These are phyloP conservation scores for Lasius platythorax DNA, from an alignment of 2,888 invertebrate genomes.

Conservation along the genomic window DNA sequence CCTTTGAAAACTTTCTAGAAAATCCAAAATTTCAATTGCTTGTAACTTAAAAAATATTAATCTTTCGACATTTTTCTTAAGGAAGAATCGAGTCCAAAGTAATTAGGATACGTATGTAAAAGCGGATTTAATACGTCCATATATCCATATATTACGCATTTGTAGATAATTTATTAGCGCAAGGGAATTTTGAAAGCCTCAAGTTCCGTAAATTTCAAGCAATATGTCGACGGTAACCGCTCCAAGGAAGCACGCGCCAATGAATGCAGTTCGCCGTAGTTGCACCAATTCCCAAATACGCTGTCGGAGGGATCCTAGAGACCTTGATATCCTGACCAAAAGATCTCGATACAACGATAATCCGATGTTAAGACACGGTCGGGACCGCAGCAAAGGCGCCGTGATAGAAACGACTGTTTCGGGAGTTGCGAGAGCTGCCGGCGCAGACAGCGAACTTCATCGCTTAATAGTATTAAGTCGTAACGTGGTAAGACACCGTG, in stretches of 20 bases:
- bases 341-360: constrained; percentile 51
- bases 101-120: neutral
- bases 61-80: neutral
- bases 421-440: constrained; percentile 20
- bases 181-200: constrained; percentile 17
- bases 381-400: constrained; percentile 24
- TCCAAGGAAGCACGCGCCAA: neutral
- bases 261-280: constrained; percentile 17
- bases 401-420: constrained; percentile 50
- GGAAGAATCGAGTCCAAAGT: neutral
- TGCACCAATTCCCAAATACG: constrained; percentile 39
- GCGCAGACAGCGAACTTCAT: constrained; percentile 57
- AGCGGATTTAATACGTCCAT: neutral
- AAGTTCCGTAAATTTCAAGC: constrained; percentile 17
- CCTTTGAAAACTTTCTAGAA: neutral
- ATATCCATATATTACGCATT: neutral
- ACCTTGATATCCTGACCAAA: constrained; percentile 18
- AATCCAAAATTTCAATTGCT: neutral
- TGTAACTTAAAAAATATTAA: neutral
- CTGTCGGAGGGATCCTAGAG: constrained; percentile 7
- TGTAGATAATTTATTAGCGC: neutral
- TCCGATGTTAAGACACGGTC: constrained; percentile 49
- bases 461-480: constrained; percentile 60
- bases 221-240: constrained; percentile 13
- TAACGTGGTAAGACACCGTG: constrained; percentile 39